A percentile compares a stretch with the other conserved stretches of the same genome.
Conservation (phyloP, 2,113 vertebrate genomes). For the Phalacrocorax brasilianus region DNA sequence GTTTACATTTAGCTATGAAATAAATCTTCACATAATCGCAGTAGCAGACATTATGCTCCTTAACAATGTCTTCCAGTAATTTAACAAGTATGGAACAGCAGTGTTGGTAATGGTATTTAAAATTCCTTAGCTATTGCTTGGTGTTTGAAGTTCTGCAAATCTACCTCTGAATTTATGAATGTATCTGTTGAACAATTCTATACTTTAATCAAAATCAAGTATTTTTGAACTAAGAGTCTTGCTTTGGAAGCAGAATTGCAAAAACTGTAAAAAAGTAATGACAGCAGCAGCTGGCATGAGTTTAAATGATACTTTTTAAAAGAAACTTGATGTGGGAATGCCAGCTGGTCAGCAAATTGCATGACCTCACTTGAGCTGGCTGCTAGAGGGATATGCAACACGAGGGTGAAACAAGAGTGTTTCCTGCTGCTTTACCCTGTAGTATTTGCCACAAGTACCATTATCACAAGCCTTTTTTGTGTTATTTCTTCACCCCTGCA, state of each 20-base stretch:
- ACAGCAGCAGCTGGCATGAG: neutral
- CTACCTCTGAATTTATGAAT: neutral
- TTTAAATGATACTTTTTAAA: neutral
- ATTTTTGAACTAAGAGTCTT: neutral
- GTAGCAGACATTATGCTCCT: neutral
- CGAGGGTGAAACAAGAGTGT: neutral
- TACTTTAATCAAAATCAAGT: neutral
- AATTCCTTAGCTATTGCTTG: neutral
- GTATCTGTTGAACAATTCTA: neutral
- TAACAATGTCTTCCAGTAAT: neutral
- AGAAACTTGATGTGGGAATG: neutral
- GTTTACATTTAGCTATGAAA: neutral
- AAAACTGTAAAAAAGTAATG: neutral
- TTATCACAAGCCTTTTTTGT: neutral
- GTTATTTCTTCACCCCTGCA: neutral
- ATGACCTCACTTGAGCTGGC: neutral
- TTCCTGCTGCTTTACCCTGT: neutral
- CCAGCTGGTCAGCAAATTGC: slow-evolving; percentile 19
- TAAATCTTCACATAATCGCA: neutral
- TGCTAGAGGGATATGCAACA: neutral
- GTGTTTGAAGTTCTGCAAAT: neutral
- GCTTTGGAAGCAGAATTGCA: neutral
- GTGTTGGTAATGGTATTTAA: neutral
- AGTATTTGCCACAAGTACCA: neutral
- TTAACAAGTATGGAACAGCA: neutral